phyloP scores from a whole-genome alignment of 2,797 vertebrate genomes.

The Acipenser oxyrinchus region DNA sequence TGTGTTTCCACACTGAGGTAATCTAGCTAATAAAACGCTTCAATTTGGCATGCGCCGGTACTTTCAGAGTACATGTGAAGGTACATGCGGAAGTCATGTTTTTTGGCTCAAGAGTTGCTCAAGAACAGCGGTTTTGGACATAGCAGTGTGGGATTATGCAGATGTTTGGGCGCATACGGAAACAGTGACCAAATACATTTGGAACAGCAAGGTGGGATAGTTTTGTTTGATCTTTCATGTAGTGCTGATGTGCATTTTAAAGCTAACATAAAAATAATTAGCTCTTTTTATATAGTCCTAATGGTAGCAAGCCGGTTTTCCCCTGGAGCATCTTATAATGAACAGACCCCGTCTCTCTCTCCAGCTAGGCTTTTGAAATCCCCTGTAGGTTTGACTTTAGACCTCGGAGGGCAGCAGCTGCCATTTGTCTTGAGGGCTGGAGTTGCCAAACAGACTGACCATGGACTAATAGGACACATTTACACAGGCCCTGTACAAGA shows the following conservation, averaged over 20 bases:
- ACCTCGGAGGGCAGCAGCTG: constrained; percentile 61
- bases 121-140: no score
- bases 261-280: constrained; percentile 59
- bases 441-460: constrained; percentile 58
- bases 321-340: constrained; percentile 61
- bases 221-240: background rate
- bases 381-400: constrained; percentile 65
- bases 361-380: constrained; percentile 45
- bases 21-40: no score
- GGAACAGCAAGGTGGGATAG: no score
- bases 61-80: no score
- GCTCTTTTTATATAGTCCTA: constrained; percentile 52
- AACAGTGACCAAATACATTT: no score
- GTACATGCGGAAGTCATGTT: no score
- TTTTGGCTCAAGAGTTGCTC: no score
- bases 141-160: no score
- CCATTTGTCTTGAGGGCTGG: constrained; percentile 59
- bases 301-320: constrained; percentile 51
- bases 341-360: constrained; percentile 54
- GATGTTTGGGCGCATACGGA: no score
- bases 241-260: constrained; percentile 39
- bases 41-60: no score
- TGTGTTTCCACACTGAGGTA: no score
- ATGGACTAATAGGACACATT: constrained; percentile 63
- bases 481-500: constrained; percentile 41